Base-by-base conservation (phyloP, 2,888 invertebrate species). In the Sinopyrophorus schimmeli region DNA sequence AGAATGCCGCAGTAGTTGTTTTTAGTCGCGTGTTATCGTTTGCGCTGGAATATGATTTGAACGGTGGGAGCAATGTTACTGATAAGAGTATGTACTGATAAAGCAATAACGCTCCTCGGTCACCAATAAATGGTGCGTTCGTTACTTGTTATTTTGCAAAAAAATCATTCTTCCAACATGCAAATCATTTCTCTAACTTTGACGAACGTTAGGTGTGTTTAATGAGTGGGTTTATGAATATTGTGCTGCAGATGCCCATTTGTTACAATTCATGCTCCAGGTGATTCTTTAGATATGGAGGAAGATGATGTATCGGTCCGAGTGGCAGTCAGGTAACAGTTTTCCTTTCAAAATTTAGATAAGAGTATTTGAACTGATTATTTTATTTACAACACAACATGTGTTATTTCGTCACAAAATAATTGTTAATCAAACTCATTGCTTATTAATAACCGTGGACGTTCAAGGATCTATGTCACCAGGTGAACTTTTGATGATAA, bases 301-400 rank as follows among this genome's bases (percentile, higher is more conserved):
- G 80, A 80, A 59, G 81, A 82, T 62, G 84, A 86, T 69, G 79
- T 81, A 64, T 80, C 82, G 62, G 85, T 85, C 38, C 79, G 84
- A 42, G 85, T 86, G 59, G 85, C 83, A 53, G 81, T 85, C 69
- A 80, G 85, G 85, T 84, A 70, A 76, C 9, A 17, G 16, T 3
- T 23, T 35, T 21, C 18, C 20, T 34, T 23, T 14, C n/a, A 3
- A 35, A n/a, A n/a, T n/a, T n/a, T n/a, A n/a, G n/a, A n/a, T n/a
- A n/a, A n/a, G n/a, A n/a, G n/a, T n/a, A n/a, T n/a, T n/a, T n/a
- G n/a, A n/a, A n/a, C n/a, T n/a, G n/a, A n/a, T n/a, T n/a, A n/a
- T n/a, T n/a, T 54, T 51, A 46, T 30, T 52, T 47, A 44, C 20
- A 9, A 11, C 11, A n/a, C 11, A 20, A 32, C 35, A 35, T 35